Conservation (phyloP, 2,797 vertebrate genomes). For the Lutjanus campechanus region DNA sequence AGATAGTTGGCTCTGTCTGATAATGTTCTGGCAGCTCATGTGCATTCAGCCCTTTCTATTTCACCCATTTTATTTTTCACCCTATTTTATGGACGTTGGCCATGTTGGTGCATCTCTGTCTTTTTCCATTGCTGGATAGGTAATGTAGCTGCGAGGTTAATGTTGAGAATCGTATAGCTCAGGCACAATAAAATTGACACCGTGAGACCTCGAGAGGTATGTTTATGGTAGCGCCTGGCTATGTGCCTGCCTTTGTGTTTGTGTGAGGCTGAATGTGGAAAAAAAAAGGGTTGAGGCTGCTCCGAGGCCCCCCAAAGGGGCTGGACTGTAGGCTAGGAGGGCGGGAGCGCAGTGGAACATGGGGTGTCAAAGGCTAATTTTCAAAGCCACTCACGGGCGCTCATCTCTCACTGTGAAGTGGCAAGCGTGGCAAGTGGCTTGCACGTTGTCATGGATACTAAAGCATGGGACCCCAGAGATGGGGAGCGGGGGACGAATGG, state of each 20-base stretch:
- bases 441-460: conserved; percentile 96
- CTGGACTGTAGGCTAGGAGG: conserved; percentile 57
- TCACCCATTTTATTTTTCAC: conserved; percentile 54
- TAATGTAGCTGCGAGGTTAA: conserved; percentile 81
- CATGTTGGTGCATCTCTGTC: conserved; percentile 50
- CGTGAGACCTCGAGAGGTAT: conserved; percentile 58
- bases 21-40: conserved; percentile 72
- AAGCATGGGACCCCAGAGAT: conserved; percentile 97
- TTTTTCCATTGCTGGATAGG: conserved; percentile 55
- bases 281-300: conserved; percentile 41
- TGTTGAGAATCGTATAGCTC: conserved; percentile 79
- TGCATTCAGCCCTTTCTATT: conserved; percentile 62
- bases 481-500: conserved; percentile 93
- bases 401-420: conserved; percentile 89
- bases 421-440: conserved; percentile 89
- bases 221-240: conserved; percentile 62
- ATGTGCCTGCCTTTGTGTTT: conserved; percentile 65
- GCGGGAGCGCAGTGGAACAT: conserved; percentile 70
- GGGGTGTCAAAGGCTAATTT: conserved; percentile 89
- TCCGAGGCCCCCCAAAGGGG: conserved; percentile 52
- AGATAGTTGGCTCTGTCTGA: conserved; percentile 47
- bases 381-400: conserved; percentile 84
- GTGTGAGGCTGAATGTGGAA: conserved; percentile 56
- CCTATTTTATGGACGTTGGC: conserved; percentile 66
- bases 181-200: conserved; percentile 76